phyloP scores from a whole-genome alignment of 1,140 invertebrate genomes.

The Trichonephila clavata region DNA sequence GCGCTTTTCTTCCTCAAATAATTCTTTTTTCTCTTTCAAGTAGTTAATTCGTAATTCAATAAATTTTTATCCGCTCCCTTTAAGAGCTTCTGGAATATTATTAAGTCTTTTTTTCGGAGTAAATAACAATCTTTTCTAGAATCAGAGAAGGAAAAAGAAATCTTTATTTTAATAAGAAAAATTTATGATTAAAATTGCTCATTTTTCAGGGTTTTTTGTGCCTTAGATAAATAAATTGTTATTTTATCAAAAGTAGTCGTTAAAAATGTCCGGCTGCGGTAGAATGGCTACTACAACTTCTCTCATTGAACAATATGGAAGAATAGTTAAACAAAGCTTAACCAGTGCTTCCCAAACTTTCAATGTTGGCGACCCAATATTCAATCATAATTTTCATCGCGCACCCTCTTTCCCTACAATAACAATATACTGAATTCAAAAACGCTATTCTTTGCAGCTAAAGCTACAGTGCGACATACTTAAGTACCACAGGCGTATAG shows the following conservation, averaged over 20 bases:
- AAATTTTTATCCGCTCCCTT: neutral
- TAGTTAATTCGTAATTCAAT: constrained; percentile 42
- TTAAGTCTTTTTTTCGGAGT: neutral
- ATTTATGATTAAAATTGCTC: neutral
- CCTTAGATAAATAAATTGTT: neutral
- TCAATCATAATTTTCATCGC: no score
- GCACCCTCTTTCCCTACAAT: no score
- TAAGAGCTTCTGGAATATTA: neutral
- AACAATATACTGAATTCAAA: no score
- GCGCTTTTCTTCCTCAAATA: neutral
- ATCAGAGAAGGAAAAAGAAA: neutral
- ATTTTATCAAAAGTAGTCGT: neutral
- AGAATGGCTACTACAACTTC: no score
- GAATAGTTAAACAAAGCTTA: no score
- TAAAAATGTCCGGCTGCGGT: neutral
- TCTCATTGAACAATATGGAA: no score
- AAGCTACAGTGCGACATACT: no score
- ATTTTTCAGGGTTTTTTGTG: no score
- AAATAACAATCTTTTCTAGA: neutral
- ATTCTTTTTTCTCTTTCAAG: neutral
- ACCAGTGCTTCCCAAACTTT: no score
- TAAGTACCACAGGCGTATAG: no score
- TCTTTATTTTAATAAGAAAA: neutral
- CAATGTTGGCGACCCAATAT: no score
- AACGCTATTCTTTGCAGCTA: no score